A percentile compares a stretch with the other conserved stretches of the same genome.
These are phyloP conservation scores for Muschampia plurimacula DNA, from an alignment of 2,888 invertebrate genomes.

Conservation along the genomic window DNA sequence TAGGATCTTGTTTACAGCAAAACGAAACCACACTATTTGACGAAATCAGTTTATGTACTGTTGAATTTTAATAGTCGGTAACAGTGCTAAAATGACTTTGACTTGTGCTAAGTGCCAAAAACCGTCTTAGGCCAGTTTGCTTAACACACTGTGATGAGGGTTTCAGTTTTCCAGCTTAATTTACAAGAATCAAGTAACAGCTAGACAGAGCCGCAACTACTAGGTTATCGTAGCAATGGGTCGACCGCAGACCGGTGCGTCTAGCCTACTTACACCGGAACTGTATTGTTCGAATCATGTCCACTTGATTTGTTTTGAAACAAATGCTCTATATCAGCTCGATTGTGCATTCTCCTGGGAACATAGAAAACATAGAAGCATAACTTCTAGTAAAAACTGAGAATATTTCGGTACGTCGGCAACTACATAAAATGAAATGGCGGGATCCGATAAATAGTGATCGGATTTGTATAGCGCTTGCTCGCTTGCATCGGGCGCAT, in stretches of 20 bases:
- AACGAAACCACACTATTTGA: too few species aligned
- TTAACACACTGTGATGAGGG: too few species aligned
- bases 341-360: too few species aligned
- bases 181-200: slow-evolving; percentile 33
- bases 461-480: too few species aligned
- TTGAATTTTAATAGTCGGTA: background rate
- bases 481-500: too few species aligned
- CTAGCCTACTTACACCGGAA: slow-evolving; percentile 13
- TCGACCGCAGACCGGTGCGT: slow-evolving; percentile 61
- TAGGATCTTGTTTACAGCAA: too few species aligned
- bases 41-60: too few species aligned
- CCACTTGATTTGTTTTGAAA: slow-evolving; percentile 3
- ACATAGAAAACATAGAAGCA: too few species aligned
- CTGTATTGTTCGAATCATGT: slow-evolving; percentile 12
- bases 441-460: too few species aligned
- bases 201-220: slow-evolving; percentile 42
- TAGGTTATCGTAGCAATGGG: slow-evolving; percentile 65
- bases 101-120: background rate
- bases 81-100: background rate
- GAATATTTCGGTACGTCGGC: too few species aligned
- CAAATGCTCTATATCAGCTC: background rate
- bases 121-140: background rate
- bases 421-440: too few species aligned
- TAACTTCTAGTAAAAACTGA: too few species aligned
- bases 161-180: background rate